Evolutionary conservation across 2,797 vertebrate species (phyloP).

Genomic region (Dromococcyx pavoninus): DNA sequence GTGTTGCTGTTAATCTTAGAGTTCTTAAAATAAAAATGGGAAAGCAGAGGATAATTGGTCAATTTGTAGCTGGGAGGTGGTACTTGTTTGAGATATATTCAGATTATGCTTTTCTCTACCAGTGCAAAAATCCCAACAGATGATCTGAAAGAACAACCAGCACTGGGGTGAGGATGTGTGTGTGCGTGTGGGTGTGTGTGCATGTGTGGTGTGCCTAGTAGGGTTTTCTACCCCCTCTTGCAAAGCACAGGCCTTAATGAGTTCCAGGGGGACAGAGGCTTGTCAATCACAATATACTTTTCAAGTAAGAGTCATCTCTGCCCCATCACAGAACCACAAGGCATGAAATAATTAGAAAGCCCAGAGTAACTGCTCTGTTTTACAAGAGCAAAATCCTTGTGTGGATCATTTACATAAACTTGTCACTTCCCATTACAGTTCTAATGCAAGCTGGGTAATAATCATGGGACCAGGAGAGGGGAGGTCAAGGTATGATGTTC

Average conservation of each 20-base stretch:
- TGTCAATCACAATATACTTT: slow-evolving; percentile 91
- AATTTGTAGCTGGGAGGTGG: slow-evolving; percentile 54
- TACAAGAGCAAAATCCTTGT: slow-evolving; percentile 81
- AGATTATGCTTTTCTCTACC: slow-evolving; percentile 21
- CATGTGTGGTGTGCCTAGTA: slow-evolving; percentile 64
- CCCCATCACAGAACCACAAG: slow-evolving; percentile 91
- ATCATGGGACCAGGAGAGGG: slow-evolving; percentile 62
- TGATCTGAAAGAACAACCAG: slow-evolving; percentile 57
- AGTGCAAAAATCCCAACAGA: slow-evolving; percentile 71
- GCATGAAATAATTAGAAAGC: slow-evolving; percentile 99
- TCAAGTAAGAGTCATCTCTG: slow-evolving; percentile 83
- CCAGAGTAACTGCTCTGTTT: slow-evolving; percentile 88
- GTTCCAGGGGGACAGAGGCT: slow-evolving; percentile 93
- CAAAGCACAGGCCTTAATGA: slow-evolving; percentile 89
- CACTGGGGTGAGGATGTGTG: slow-evolving; percentile 21
- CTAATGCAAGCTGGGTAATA: slow-evolving; percentile 70
- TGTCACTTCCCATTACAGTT: slow-evolving; percentile 81
- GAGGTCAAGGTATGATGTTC: slow-evolving; percentile 64
- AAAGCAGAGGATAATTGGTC: slow-evolving; percentile 35
- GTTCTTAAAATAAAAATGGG: slow-evolving; percentile 36
- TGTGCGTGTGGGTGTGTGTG: not conserved
- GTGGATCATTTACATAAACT: slow-evolving; percentile 84
- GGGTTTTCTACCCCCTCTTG: slow-evolving; percentile 72
- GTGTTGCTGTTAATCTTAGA: not conserved
- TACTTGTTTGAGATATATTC: slow-evolving; percentile 45